These are phyloP conservation scores for Bombycilla garrulus DNA, from an alignment of 2,113 vertebrate species.

Conservation along the genomic window DNA sequence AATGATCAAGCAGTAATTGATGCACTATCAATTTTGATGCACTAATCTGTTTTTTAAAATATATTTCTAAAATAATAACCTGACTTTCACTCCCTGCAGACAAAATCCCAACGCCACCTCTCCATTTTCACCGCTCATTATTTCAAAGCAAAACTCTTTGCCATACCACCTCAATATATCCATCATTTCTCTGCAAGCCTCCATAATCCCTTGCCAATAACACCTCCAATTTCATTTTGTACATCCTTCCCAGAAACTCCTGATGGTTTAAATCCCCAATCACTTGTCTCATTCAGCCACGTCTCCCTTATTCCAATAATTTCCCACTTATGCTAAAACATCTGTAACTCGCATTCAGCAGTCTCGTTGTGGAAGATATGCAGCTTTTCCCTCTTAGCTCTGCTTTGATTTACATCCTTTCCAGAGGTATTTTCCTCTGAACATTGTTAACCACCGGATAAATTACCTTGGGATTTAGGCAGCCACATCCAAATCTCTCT, in stretches of 20 bases:
- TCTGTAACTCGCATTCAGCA: slow-evolving; percentile 31
- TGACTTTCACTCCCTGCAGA: neutral
- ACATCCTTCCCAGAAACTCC: neutral
- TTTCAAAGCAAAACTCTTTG: neutral
- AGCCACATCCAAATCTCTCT: neutral
- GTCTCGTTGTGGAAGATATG: neutral
- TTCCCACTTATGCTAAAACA: slow-evolving; percentile 3
- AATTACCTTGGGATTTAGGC: slow-evolving; percentile 11
- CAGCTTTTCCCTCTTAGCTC: slow-evolving; percentile 1
- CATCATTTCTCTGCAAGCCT: neutral
- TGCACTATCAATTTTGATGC: neutral
- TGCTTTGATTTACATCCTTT: slow-evolving; percentile 26
- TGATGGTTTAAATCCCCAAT: slow-evolving; percentile 19
- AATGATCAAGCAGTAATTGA: neutral
- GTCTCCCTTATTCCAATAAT: slow-evolving; percentile 5
- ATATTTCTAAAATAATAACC: neutral
- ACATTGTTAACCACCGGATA: neutral
- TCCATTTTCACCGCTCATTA: neutral
- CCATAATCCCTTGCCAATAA: neutral
- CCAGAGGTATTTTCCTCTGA: neutral
- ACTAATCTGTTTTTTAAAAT: neutral
- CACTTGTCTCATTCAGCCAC: neutral
- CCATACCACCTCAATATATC: neutral
- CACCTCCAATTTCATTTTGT: neutral
- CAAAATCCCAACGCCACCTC: neutral